Evolutionary conservation across 2,113 vertebrate genomes (phyloP).

Genomic region (Mungos mungo): DNA sequence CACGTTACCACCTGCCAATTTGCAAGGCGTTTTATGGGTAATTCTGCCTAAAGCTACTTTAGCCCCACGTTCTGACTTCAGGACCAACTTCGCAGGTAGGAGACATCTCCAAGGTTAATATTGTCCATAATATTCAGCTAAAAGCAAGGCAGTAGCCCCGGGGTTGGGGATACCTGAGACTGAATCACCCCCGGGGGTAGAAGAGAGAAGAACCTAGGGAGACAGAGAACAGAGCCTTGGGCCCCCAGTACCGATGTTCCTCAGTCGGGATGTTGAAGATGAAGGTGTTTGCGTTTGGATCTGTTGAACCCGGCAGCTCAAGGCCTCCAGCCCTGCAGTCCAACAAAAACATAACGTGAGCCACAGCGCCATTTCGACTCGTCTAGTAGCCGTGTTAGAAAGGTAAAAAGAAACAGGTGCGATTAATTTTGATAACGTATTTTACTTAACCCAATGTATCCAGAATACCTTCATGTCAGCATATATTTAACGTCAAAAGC

Average conservation of each 20-base stretch:
- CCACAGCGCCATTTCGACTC: neutral
- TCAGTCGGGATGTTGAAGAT: neutral
- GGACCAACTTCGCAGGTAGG: neutral
- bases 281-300: neutral
- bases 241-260: accelerated
- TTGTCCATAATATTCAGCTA: neutral
- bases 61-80: neutral
- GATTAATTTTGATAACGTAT: neutral
- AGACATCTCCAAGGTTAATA: neutral
- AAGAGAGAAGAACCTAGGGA: neutral
- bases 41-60: neutral
- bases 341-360: neutral
- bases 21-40: neutral
- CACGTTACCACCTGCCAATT: accelerated
- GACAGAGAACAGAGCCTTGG: neutral
- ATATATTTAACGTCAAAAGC: neutral
- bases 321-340: accelerated
- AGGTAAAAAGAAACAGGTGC: neutral
- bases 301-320: neutral
- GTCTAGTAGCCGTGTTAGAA: neutral
- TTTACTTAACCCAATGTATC: neutral
- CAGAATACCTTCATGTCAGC: neutral
- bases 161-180: neutral
- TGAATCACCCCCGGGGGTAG: neutral
- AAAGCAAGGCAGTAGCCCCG: too few species aligned